Evolutionary conservation across 2,888 invertebrate genomes (phyloP).

Genomic region (Tupiocoris notatus): DNA sequence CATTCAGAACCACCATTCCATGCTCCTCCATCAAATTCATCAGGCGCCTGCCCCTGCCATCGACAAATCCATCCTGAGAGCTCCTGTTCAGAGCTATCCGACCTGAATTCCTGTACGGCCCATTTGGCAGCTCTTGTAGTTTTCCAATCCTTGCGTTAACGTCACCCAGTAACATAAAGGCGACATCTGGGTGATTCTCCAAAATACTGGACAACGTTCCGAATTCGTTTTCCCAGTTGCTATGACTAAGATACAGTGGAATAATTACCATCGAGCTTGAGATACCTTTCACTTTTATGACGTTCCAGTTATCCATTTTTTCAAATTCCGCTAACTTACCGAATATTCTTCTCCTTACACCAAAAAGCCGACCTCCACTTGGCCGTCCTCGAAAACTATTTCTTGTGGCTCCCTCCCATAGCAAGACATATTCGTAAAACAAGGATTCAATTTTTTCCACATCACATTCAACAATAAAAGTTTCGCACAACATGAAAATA

Average conservation of each 20-base stretch:
- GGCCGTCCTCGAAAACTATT: neutral
- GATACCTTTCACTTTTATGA: constrained; percentile 4
- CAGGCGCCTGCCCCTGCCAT: neutral
- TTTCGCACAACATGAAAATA: constrained; percentile 10
- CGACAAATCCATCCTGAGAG: neutral
- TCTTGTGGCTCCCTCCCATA: neutral
- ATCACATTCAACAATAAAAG: neutral
- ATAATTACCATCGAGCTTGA: no score
- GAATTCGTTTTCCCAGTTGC: constrained; percentile 9
- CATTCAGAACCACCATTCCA: neutral
- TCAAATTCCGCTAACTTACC: neutral
- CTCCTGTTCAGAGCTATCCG: neutral
- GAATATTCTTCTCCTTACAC: no score
- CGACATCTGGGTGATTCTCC: neutral
- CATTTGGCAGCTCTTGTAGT: neutral
- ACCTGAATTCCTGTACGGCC: neutral
- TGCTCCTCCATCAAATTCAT: neutral
- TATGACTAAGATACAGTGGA: constrained; percentile 18
- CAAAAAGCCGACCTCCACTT: neutral
- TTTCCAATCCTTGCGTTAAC: neutral
- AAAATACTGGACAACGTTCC: no score
- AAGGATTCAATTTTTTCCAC: neutral
- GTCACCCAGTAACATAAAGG: neutral
- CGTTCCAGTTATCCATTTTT: neutral
- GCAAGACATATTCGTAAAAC: neutral